Percentiles rank a stretch among this genome's conserved stretches.
These are phyloP conservation scores for Falco naumanni DNA, from an alignment of 2,797 vertebrate genomes.

Conservation along the genomic window DNA sequence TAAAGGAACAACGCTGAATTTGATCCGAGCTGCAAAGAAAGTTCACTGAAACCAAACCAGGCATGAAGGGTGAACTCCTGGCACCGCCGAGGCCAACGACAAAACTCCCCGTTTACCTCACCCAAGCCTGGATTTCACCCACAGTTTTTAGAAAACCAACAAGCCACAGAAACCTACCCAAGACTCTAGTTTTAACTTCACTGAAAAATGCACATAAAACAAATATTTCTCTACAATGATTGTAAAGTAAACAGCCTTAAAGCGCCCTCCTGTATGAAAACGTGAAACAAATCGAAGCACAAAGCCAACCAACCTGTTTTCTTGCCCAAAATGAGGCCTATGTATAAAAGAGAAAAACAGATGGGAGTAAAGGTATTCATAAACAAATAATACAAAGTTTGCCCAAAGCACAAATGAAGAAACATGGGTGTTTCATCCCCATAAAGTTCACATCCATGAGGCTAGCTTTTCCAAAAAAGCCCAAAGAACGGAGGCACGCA, in stretches of 20 bases:
- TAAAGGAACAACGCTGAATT: not conserved
- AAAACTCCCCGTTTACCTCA: not conserved
- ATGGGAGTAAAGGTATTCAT: not conserved
- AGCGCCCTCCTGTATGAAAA: not conserved
- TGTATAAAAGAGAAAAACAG: not conserved
- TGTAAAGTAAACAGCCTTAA: not conserved
- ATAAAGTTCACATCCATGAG: not conserved
- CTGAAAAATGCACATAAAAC: not conserved
- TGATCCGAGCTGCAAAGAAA: not conserved
- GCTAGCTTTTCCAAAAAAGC: not conserved
- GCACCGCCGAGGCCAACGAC: not conserved
- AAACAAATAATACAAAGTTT: not conserved
- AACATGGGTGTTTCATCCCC: accelerated
- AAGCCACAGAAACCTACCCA: not conserved
- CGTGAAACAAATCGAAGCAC: not conserved
- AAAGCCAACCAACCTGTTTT: not conserved
- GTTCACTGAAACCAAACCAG: not conserved
- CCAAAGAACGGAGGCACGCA: not conserved
- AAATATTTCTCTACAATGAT: not conserved
- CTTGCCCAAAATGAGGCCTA: not conserved
- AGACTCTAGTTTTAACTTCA: not conserved
- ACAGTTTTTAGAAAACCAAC: not conserved
- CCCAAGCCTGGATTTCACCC: not conserved
- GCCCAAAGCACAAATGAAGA: not conserved
- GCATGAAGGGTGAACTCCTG: not conserved